Percentiles rank a stretch among this genome's conserved stretches.
phyloP scores from a whole-genome alignment of 2,797 vertebrate genomes.

The Myotis vivesi region DNA sequence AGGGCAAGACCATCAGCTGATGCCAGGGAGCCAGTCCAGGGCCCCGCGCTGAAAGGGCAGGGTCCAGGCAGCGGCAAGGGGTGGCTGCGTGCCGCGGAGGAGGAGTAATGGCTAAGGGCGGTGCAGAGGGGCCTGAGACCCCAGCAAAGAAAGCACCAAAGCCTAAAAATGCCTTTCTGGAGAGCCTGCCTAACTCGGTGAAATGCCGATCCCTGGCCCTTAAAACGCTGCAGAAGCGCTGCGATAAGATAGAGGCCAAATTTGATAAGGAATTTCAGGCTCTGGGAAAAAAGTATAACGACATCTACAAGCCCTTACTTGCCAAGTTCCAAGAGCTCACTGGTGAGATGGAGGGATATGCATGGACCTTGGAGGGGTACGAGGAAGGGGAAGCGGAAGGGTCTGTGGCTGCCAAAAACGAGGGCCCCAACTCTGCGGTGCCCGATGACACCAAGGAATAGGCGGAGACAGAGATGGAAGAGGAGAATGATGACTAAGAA shows the following conservation, averaged over 20 bases:
- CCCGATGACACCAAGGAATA: conserved; percentile 1
- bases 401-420: not conserved
- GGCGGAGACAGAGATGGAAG: not conserved
- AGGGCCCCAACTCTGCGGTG: not conserved
- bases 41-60: not conserved
- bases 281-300: conserved; percentile 63
- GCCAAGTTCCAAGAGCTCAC: conserved; percentile 68
- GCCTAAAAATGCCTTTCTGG: conserved; percentile 53
- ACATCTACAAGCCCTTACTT: conserved; percentile 66
- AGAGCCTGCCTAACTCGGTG: conserved; percentile 60
- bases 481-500: not conserved
- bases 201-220: conserved; percentile 63
- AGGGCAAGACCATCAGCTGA: conserved; percentile 30
- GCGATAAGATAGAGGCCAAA: conserved; percentile 69
- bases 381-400: not conserved
- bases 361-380: conserved; percentile 60
- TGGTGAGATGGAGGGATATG: conserved; percentile 68
- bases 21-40: not conserved
- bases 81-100: not conserved
- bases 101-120: not conserved
- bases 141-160: not conserved
- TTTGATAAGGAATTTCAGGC: conserved; percentile 69
- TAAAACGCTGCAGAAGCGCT: conserved; percentile 72
- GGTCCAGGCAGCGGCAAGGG: not conserved
- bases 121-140: conserved; percentile 35